phyloP scores from a whole-genome alignment of 2,797 vertebrate species.

The Distichodus sexfasciatus region DNA sequence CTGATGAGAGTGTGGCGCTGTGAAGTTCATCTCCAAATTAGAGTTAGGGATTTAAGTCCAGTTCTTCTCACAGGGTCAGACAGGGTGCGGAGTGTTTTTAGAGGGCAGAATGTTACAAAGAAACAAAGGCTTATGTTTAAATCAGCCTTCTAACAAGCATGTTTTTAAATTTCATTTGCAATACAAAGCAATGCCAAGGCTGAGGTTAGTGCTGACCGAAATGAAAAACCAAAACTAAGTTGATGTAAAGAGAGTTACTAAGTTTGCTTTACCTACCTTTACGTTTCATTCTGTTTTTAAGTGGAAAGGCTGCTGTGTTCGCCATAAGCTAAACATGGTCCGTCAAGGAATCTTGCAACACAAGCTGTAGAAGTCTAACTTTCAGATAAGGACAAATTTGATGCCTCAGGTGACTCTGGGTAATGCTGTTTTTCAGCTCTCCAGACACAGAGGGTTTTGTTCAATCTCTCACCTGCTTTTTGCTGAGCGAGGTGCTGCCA shows the following conservation, averaged over 20 bases:
- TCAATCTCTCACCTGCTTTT: conserved; percentile 9
- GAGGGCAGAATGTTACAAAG: no score
- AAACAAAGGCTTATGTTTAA: no score
- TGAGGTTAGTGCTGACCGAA: no score
- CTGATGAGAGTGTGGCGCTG: conserved; percentile 10
- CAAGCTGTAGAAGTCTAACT: neutral
- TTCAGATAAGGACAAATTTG: conserved; percentile 1
- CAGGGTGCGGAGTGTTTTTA: no score
- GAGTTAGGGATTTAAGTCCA: neutral
- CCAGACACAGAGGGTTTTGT: conserved; percentile 39
- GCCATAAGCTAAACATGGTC: neutral
- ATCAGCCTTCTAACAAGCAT: no score
- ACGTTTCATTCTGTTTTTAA: neutral
- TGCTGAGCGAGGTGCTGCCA: neutral
- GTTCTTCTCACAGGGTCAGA: no score
- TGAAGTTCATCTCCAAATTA: neutral
- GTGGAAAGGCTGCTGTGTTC: neutral
- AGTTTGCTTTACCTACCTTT: no score
- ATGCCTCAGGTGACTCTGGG: conserved; percentile 13
- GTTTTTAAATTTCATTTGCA: no score
- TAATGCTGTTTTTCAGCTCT: neutral
- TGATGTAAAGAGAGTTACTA: no score
- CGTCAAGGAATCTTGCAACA: neutral
- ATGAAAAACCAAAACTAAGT: no score
- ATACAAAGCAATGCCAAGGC: no score